phyloP scores from a whole-genome alignment of 2,888 invertebrate species.

The Idaea biselata region DNA sequence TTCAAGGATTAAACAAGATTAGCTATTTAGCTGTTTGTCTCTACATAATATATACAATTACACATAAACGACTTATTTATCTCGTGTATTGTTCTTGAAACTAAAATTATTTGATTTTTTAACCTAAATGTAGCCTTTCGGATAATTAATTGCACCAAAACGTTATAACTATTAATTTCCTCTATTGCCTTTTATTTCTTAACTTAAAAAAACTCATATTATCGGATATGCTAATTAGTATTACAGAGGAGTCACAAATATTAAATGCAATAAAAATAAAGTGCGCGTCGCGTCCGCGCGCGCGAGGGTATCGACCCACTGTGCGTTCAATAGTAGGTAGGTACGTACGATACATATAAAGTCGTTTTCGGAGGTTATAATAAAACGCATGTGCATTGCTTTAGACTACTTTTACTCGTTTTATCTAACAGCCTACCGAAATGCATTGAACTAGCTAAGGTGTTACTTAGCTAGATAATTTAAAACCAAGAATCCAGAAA shows the following conservation, averaged over 20 bases:
- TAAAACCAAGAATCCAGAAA: no score
- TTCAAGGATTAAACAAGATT: neutral
- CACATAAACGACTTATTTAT: neutral
- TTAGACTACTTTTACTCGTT: neutral
- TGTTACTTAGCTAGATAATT: no score
- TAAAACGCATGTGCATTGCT: neutral
- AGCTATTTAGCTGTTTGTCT: neutral
- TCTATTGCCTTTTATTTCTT: no score
- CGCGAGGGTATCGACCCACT: conserved; percentile 2
- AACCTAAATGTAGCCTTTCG: neutral
- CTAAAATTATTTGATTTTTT: no score
- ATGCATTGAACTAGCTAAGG: no score
- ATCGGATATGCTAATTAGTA: neutral
- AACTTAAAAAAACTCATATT: no score
- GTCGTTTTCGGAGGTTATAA: neutral
- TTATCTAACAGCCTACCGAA: no score
- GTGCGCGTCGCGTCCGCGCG: neutral
- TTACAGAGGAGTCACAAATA: neutral
- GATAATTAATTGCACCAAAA: neutral
- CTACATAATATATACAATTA: neutral
- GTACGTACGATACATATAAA: no score
- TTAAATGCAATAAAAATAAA: conserved; percentile 4
- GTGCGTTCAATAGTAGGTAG: neutral
- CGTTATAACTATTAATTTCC: no score
- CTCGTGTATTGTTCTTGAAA: neutral